Evolutionary conservation across 2,888 invertebrate species (phyloP).

Genomic region (Pediacus dermestoides): DNA sequence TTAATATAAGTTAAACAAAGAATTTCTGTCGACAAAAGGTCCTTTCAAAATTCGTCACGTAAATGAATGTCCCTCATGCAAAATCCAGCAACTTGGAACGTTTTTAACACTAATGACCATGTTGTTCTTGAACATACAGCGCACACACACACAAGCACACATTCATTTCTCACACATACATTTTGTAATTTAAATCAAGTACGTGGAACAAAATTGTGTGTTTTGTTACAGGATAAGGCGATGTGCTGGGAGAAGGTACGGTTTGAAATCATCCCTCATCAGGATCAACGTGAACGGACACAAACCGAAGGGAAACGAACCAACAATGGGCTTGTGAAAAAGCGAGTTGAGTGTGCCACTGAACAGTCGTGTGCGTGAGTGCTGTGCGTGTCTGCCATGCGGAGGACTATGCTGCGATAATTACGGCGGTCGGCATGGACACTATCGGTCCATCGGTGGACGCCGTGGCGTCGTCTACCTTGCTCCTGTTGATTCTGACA

Average conservation of each 20-base stretch:
- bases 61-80: no score
- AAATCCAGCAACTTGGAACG: no score
- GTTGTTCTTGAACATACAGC: background rate
- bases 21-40: no score
- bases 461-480: conserved; percentile 4
- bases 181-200: no score
- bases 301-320: conserved; percentile 1
- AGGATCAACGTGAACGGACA: conserved; percentile 1
- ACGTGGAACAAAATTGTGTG: background rate
- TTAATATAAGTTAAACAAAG: no score
- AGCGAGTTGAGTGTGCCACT: background rate
- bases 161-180: background rate
- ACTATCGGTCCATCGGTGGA: conserved; percentile 7
- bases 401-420: conserved; percentile 6
- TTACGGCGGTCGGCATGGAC: conserved; percentile 9
- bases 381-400: conserved; percentile 1
- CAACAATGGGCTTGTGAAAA: background rate
- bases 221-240: conserved; percentile 1
- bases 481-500: conserved; percentile 5
- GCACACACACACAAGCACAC: background rate
- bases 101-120: conserved; percentile 1
- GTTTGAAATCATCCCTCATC: conserved; percentile 1
- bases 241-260: background rate
- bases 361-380: conserved; percentile 1
- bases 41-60: no score